Percentiles rank a stretch among this genome's conserved stretches.
Evolutionary conservation across 2,888 invertebrate genomes (phyloP).

Genomic region (Xestobium rufovillosum): DNA sequence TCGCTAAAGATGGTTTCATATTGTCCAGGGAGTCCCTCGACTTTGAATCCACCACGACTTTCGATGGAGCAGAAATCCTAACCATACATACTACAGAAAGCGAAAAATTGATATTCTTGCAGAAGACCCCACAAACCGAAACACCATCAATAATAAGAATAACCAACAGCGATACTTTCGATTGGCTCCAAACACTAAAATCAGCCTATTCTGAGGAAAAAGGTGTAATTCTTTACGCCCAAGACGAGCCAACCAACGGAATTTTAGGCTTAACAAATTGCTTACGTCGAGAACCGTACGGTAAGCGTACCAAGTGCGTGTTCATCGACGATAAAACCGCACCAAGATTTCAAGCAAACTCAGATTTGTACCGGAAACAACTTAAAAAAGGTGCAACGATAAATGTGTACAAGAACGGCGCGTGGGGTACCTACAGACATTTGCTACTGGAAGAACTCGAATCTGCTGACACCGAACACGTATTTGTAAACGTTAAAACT

Average conservation of each 20-base stretch:
- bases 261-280: constrained; percentile 60
- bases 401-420: constrained; percentile 59
- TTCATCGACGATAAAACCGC: constrained; percentile 47
- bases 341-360: constrained; percentile 54
- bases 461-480: constrained; percentile 37
- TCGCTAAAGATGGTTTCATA: neutral
- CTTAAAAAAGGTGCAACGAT: constrained; percentile 65
- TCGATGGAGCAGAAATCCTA: neutral
- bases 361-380: constrained; percentile 58
- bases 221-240: constrained; percentile 54
- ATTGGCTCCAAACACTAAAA: neutral
- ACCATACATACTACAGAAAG: neutral
- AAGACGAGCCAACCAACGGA: constrained; percentile 47
- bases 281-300: constrained; percentile 52
- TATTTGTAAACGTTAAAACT: neutral
- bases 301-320: constrained; percentile 36
- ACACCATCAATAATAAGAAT: neutral
- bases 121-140: constrained; percentile 26
- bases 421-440: constrained; percentile 54
- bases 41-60: constrained; percentile 42
- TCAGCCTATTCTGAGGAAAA: constrained; percentile 31
- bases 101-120: neutral
- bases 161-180: constrained; percentile 14
- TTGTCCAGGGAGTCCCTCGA: constrained; percentile 26
- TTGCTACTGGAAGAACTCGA: constrained; percentile 50